These are phyloP conservation scores for Phrynosoma blainvillii DNA, from an alignment of 2,113 vertebrate genomes.

Conservation along the genomic window DNA sequence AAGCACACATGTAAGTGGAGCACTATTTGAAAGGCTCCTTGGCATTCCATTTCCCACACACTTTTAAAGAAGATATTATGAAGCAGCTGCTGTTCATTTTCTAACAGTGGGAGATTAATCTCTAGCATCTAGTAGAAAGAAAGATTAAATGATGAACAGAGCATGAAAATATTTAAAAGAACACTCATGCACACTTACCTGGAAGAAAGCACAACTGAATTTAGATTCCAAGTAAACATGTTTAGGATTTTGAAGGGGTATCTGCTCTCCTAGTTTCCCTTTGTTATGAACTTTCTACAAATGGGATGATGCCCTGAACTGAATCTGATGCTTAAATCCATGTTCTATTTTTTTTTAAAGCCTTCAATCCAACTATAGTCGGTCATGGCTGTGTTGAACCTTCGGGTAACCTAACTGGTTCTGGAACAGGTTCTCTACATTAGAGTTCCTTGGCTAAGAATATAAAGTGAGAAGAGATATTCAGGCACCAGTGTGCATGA, in stretches of 20 bases:
- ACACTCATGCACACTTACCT: background rate
- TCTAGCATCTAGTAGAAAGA: constrained; percentile 11
- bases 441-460: background rate
- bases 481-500: no score
- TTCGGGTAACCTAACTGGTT: background rate
- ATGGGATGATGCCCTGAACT: background rate
- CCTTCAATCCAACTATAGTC: background rate
- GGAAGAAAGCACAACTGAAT: background rate
- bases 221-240: background rate
- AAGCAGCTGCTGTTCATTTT: constrained; percentile 27
- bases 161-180: constrained; percentile 25
- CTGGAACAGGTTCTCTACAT: background rate
- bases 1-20: constrained; percentile 38
- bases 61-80: constrained; percentile 38
- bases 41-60: constrained; percentile 3
- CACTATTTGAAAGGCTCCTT: constrained; percentile 24
- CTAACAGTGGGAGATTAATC: constrained; percentile 13
- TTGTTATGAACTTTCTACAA: background rate
- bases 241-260: background rate
- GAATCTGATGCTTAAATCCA: background rate
- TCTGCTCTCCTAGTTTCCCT: background rate
- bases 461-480: background rate
- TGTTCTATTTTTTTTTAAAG: background rate
- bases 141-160: constrained; percentile 40
- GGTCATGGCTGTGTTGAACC: background rate